Base-by-base conservation (phyloP, 2,797 vertebrate genomes). In the Crotalus adamanteus region DNA sequence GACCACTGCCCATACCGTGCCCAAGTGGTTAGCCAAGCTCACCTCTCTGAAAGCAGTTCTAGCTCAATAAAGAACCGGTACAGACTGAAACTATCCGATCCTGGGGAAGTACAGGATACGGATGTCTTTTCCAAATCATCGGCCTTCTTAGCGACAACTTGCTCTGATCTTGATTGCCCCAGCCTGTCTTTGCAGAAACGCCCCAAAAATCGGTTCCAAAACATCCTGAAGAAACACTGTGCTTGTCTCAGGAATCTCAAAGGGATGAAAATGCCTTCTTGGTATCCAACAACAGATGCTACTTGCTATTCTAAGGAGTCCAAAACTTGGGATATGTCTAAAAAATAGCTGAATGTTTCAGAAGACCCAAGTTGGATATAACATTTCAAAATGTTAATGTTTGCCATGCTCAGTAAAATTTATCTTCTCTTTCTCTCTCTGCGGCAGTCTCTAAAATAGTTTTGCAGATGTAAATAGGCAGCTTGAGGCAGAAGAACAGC, bases 221-320 rank as follows among this genome's bases (percentile, higher is more conserved):
- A 93, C 87, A 78, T 96, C 83, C 94, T 95, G 93, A 65, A 94
- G 94, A 96, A 93, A 86, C 87, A 87, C 7, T 87, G 93, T 1
- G 51, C 56, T 25, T 93, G 87, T 42, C 28, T 57, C 3, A 11
- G 0, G 91, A 93, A 89, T 60, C 95, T 93, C 91, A 91, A 78
- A 47, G 73, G 37, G 0, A 56, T 0, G 0, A 3, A n/a, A 92
- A 88, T 94, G 73, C 37, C 91, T 14, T 55, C 88, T 83, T 89
- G n/a, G 2, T 95, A 93, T 94, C 26, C 69, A 56, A 28, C 51
- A 13, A 88, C 57, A 86, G 78, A 83, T 42, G 12, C 85, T 87
- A 3, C 20, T 37, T 90, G 31, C 13, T 0, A 0, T 93, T 53
- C 86, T 85, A 1, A 61, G 60, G 86, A 51, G 59, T n/a, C 13